Evolutionary conservation across 2,797 vertebrate genomes (phyloP).

Genomic region (Geotria australis): DNA sequence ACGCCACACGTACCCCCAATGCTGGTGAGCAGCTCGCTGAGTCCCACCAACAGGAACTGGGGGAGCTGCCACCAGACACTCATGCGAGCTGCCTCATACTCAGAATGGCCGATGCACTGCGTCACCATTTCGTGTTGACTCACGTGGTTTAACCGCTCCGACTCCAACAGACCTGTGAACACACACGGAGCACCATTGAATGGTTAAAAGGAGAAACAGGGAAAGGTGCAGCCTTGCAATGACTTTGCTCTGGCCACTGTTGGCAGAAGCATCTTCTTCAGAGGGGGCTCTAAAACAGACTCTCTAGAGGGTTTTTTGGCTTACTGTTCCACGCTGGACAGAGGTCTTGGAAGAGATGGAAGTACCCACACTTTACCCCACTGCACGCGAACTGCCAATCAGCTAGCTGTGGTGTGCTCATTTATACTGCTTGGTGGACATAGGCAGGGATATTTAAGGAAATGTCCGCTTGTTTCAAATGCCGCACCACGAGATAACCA

Average conservation of each 20-base stretch:
- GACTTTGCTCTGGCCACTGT: not conserved
- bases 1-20: slow-evolving; percentile 40
- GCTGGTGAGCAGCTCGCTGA: slow-evolving; percentile 93
- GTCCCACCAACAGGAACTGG: slow-evolving; percentile 74
- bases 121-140: slow-evolving; percentile 21
- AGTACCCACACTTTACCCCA: too few species aligned
- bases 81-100: slow-evolving; percentile 52
- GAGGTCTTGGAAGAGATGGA: too few species aligned
- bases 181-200: not conserved
- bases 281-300: too few species aligned
- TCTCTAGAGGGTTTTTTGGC: too few species aligned
- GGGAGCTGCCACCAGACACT: slow-evolving; percentile 96
- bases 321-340: too few species aligned
- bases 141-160: slow-evolving; percentile 46
- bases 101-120: slow-evolving; percentile 42
- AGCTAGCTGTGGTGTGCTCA: too few species aligned
- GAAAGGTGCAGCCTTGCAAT: not conserved
- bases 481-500: too few species aligned
- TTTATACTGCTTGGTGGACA: too few species aligned
- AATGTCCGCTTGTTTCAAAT: too few species aligned
- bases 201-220: not conserved
- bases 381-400: too few species aligned
- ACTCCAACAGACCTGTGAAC: slow-evolving; percentile 56
- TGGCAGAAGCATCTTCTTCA: too few species aligned
- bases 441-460: too few species aligned